These are phyloP conservation scores for Pampusana beccarii DNA, from an alignment of 2,113 vertebrate genomes.

Conservation along the genomic window DNA sequence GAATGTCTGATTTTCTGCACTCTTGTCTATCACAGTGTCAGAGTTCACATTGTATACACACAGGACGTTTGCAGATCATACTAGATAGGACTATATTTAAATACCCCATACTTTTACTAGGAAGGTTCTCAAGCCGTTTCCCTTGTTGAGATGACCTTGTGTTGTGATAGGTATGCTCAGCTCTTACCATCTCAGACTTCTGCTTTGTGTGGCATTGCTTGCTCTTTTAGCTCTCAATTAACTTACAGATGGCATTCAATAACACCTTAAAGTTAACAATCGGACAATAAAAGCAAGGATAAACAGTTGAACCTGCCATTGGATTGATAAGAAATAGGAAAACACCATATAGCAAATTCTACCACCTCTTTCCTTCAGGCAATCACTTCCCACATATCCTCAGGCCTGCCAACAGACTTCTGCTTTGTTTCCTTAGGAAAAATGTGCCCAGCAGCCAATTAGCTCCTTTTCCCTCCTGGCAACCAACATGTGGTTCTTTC, in stretches of 20 bases:
- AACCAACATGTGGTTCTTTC: constrained; percentile 34
- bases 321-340: not conserved
- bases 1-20: not conserved
- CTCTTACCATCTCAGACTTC: not conserved
- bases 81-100: not conserved
- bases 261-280: not conserved
- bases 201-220: not conserved
- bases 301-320: not conserved
- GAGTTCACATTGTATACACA: not conserved
- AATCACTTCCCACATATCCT: not conserved
- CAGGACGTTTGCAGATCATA: not conserved
- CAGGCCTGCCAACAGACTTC: not conserved
- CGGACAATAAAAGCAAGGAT: not conserved
- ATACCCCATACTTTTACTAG: not conserved
- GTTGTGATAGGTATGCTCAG: not conserved
- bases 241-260: not conserved
- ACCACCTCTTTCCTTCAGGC: not conserved
- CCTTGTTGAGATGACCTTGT: not conserved
- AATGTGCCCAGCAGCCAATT: not conserved
- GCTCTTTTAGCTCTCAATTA: not conserved
- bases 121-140: not conserved
- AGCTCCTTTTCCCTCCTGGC: not conserved
- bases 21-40: not conserved
- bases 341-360: not conserved
- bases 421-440: constrained; percentile 18